A percentile compares a stretch with the other conserved stretches of the same genome.
phyloP scores from a whole-genome alignment of 30 jellyfish, hydroid and myxozoan genomes.

The Rhopilema esculentum region DNA sequence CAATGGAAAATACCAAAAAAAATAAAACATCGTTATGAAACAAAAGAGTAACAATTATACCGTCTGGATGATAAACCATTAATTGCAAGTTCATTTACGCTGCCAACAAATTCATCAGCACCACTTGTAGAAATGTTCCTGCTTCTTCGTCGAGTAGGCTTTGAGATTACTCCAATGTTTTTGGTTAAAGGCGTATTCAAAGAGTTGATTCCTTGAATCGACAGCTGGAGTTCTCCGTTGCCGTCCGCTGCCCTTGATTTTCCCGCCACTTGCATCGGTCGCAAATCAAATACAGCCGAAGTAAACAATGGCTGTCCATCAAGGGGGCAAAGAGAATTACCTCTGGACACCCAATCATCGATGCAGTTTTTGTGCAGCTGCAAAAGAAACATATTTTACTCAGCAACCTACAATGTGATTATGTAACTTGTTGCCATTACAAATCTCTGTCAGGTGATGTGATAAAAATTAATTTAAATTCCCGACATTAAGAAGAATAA shows the following conservation, averaged over 20 bases:
- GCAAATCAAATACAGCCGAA: neutral
- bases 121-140: conserved; percentile 1
- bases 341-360: conserved; percentile 50
- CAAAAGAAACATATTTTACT: neutral
- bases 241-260: neutral
- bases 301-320: conserved; percentile 22
- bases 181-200: neutral
- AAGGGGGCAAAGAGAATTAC: conserved; percentile 38
- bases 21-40: no score
- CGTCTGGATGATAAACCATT: conserved; percentile 26
- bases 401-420: neutral
- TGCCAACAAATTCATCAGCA: neutral
- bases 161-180: neutral
- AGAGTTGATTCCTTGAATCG: conserved; percentile 56
- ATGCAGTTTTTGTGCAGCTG: conserved; percentile 57
- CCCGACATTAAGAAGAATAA: no score
- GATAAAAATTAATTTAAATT: no score
- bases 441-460: no score
- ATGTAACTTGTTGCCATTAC: no score
- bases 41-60: no score
- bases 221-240: neutral
- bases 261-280: neutral
- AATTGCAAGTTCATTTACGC: conserved; percentile 14
- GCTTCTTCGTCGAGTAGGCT: conserved; percentile 17
- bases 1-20: no score